Percentiles rank a stretch among this genome's conserved stretches.
These are phyloP conservation scores for Nebria salina DNA, from an alignment of 2,888 invertebrate species.

Conservation along the genomic window DNA sequence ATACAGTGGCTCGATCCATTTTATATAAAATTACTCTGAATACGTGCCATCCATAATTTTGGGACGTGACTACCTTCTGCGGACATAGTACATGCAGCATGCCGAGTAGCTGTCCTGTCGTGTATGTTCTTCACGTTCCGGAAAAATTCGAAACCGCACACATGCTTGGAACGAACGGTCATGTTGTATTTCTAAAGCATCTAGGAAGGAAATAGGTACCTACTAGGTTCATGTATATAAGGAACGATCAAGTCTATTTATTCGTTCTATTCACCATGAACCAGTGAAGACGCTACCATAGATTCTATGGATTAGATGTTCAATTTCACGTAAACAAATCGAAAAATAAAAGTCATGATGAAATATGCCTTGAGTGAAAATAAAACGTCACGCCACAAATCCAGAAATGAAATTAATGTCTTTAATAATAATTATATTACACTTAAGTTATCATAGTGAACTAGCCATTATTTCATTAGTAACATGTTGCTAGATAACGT, in stretches of 20 bases:
- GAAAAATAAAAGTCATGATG: too few species aligned
- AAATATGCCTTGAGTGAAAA: too few species aligned
- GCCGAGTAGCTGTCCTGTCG: constrained; percentile 26
- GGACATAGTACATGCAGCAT: constrained; percentile 18
- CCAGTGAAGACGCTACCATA: too few species aligned
- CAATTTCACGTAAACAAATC: too few species aligned
- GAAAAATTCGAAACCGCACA: not conserved
- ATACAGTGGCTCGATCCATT: constrained; percentile 27
- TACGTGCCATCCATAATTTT: constrained; percentile 45
- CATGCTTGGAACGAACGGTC: not conserved
- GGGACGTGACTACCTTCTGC: constrained; percentile 33
- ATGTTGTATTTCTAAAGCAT: not conserved
- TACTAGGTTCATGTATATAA: not conserved
- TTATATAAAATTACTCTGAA: constrained; percentile 43
- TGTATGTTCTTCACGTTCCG: constrained; percentile 14
- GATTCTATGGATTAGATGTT: too few species aligned
- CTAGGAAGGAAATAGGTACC: not conserved
- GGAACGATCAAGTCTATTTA: not conserved
- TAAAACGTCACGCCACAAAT: too few species aligned
- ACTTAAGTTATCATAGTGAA: not conserved
- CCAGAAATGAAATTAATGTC: too few species aligned
- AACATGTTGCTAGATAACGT: not conserved
- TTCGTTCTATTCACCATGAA: not conserved
- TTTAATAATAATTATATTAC: too few species aligned
- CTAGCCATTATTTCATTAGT: not conserved